These are phyloP conservation scores for Miniopterus natalensis DNA, from an alignment of 2,113 vertebrate species.

Conservation along the genomic window DNA sequence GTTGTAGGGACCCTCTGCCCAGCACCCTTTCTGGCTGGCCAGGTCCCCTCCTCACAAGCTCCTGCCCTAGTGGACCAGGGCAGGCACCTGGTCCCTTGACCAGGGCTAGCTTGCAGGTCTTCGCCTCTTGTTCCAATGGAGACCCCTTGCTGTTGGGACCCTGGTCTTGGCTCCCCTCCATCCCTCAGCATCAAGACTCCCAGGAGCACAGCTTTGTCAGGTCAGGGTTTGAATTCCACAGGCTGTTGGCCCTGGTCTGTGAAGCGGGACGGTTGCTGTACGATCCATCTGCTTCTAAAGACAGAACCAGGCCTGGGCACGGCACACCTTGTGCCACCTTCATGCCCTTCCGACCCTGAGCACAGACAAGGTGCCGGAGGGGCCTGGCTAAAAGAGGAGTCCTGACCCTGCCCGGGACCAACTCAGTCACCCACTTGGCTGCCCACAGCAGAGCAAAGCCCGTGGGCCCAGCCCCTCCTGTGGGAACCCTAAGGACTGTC, in stretches of 20 bases:
- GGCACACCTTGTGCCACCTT: too few species aligned
- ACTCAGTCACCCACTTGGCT: accelerated
- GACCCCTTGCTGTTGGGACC: not conserved
- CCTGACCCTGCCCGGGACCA: not conserved
- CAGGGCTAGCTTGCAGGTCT: not conserved
- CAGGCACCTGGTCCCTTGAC: not conserved
- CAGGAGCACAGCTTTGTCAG: not conserved
- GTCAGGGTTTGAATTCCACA: too few species aligned
- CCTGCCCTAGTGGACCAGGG: not conserved
- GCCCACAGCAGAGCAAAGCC: not conserved
- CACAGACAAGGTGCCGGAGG: accelerated
- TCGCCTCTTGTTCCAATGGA: not conserved
- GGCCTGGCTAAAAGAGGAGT: not conserved
- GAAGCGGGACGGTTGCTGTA: not conserved
- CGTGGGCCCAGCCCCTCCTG: accelerated
- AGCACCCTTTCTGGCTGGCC: not conserved
- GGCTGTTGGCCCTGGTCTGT: not conserved
- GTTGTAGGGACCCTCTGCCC: not conserved
- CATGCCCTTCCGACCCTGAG: not conserved
- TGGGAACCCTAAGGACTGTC: not conserved
- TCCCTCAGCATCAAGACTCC: not conserved
- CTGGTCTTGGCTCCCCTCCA: not conserved
- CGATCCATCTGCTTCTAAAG: not conserved
- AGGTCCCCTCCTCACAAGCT: not conserved
- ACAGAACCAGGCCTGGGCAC: too few species aligned